Evolutionary conservation across 23 tunicate genomes (phyloP).

Genomic region (Ciona savignyi): DNA sequence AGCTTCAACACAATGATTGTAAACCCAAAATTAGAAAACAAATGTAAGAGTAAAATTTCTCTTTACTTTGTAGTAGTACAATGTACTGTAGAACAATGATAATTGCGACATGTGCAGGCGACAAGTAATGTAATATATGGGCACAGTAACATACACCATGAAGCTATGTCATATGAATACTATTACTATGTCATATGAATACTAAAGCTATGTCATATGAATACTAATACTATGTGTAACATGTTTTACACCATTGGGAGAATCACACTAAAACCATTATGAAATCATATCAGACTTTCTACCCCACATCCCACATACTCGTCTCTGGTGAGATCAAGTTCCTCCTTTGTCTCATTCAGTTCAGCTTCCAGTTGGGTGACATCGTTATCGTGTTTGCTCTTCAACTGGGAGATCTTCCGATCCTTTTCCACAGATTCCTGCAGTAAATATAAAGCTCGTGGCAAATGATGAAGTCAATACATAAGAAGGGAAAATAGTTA

Average conservation of each 20-base stretch:
- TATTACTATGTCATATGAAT: not conserved
- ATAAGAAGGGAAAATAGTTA: too few species aligned
- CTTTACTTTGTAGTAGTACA: too few species aligned
- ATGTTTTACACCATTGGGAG: too few species aligned
- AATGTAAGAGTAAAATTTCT: too few species aligned
- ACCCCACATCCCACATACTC: too few species aligned
- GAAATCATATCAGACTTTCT: too few species aligned
- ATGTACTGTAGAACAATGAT: too few species aligned
- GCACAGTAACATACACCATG: not conserved
- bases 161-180: not conserved
- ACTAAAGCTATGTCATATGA: not conserved
- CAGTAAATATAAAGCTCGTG: too few species aligned
- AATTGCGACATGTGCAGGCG: not conserved
- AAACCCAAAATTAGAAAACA: too few species aligned
- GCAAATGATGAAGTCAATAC: too few species aligned
- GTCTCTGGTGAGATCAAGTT: constrained; percentile 38
- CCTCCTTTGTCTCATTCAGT: constrained; percentile 40
- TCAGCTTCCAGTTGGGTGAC: constrained; percentile 63
- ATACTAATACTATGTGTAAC: not conserved
- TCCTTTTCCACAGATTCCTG: constrained; percentile 95
- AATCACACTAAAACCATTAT: not conserved
- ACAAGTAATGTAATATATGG: not conserved
- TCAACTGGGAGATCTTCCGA: constrained; percentile 49
- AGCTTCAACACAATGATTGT: too few species aligned
- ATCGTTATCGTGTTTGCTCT: constrained; percentile 52